Base-by-base conservation (phyloP, 2,888 invertebrate species). In the Gastracanthus pulcherrimus region DNA sequence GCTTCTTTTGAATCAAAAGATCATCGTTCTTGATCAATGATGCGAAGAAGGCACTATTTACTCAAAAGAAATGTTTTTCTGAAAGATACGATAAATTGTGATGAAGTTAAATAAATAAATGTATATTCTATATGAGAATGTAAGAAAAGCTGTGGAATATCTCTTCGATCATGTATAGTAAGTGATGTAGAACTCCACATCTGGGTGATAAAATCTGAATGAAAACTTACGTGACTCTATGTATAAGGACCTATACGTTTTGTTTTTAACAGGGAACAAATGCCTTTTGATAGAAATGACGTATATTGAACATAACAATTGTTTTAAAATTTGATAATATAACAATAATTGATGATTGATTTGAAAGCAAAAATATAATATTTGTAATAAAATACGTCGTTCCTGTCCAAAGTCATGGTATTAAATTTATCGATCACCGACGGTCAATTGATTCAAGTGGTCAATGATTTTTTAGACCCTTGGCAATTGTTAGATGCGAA, bases 221-320 rank as follows among this genome's bases (percentile, higher is more conserved):
- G 62, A 34, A 48, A 41, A 41, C 55, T 67, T 67, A 31, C 36
- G 3, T 51, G 45, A 31, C 67, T 67, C 19, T 48, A 55, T 41
- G 36, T 64, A 58, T 45, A 69, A 58, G 60, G 45, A 76, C 76
- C 69, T 76, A 60, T 31, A 60, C 13, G 34, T 60, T 76, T 69
- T 76, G 38, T 45, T 69, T 76, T 67, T 76, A 60, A 45, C 23
- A 34, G 67, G 76, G 60, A 76, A 69, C 67, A 76, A 76, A 51
- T 74, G 51, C 11, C 23, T 64, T 48, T 31, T 48, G 3, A 34
- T 64, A 55, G 29, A 66, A 55, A 76, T 58, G 41, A 38, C 19
- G 41, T 19, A n/a, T 23, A 1, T 16, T 31, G 45, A 45, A 45
- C n/a, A 45, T 45, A 13, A 45, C n/a, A n/a, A n/a, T n/a, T n/a